Percentiles rank a stretch among this genome's conserved stretches.
Conservation (phyloP, 2,888 invertebrate genomes). For the Hyles lineata region DNA sequence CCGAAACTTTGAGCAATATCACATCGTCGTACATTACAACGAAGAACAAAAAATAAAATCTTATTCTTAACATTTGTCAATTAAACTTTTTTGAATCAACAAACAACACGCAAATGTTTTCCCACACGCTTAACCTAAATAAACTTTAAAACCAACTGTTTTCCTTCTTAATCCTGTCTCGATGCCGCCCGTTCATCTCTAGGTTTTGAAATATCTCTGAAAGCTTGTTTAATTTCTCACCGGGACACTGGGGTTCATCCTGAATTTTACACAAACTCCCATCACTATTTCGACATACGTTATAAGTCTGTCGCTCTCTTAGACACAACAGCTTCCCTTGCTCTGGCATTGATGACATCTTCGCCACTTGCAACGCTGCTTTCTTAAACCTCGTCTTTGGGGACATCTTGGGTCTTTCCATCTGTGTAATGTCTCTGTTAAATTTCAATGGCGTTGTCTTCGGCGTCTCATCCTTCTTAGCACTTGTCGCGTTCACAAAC, state of each 20-base stretch:
- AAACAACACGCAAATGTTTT: slow-evolving; percentile 49
- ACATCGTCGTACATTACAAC: slow-evolving; percentile 50
- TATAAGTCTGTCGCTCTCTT: slow-evolving; percentile 68
- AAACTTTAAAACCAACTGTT: slow-evolving; percentile 77
- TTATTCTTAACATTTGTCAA: slow-evolving; percentile 57
- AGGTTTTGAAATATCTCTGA: slow-evolving; percentile 77
- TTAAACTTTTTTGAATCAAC: slow-evolving; percentile 52
- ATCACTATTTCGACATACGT: slow-evolving; percentile 54
- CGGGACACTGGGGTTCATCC: slow-evolving; percentile 65
- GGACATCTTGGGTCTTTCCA: slow-evolving; percentile 52
- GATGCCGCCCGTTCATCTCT: slow-evolving; percentile 71
- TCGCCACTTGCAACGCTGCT: slow-evolving; percentile 74
- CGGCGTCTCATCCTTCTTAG: slow-evolving; percentile 53
- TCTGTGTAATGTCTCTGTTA: slow-evolving; percentile 37
- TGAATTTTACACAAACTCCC: slow-evolving; percentile 61
- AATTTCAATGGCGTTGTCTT: slow-evolving; percentile 34
- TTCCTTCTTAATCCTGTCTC: slow-evolving; percentile 76
- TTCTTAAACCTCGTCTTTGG: slow-evolving; percentile 77
- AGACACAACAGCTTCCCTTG: slow-evolving; percentile 75
- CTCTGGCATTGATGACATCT: slow-evolving; percentile 69
- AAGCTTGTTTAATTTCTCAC: slow-evolving; percentile 68
- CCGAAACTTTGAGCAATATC: slow-evolving; percentile 75
- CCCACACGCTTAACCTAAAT: slow-evolving; percentile 54
- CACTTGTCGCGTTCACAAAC: slow-evolving; percentile 60
- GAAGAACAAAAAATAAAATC: slow-evolving; percentile 62